These are phyloP conservation scores for Pachycephala philippinensis DNA, from an alignment of 2,113 vertebrate species.

Conservation along the genomic window DNA sequence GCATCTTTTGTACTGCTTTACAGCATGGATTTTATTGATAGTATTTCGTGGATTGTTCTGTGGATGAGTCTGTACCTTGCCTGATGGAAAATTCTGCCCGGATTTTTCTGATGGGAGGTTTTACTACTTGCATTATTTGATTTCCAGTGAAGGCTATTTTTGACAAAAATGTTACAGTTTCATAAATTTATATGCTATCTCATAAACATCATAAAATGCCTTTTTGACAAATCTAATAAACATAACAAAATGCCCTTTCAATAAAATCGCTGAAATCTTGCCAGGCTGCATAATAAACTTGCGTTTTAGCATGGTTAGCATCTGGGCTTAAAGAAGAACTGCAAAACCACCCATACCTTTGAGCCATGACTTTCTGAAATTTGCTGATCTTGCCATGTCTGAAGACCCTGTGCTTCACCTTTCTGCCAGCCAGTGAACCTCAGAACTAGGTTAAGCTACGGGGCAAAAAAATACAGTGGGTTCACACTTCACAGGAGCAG, in stretches of 20 bases:
- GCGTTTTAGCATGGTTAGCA: slow-evolving; percentile 18
- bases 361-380: neutral
- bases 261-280: neutral
- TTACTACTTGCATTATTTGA: slow-evolving; percentile 40
- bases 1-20: neutral
- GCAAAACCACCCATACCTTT: neutral
- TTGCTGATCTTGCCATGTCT: neutral
- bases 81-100: slow-evolving; percentile 15
- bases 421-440: neutral
- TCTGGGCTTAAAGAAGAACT: neutral
- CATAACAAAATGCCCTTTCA: slow-evolving; percentile 44
- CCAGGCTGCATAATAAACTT: neutral
- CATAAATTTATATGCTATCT: slow-evolving; percentile 23
- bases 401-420: neutral
- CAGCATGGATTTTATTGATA: neutral
- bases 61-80: neutral
- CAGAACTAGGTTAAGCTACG: neutral
- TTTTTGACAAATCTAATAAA: slow-evolving; percentile 52
- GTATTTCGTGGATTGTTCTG: neutral
- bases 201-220: slow-evolving; percentile 45
- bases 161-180: slow-evolving; percentile 35
- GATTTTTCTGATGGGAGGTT: neutral
- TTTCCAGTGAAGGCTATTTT: slow-evolving; percentile 52
- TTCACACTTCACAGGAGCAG: neutral
- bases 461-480: neutral